Base-by-base conservation (phyloP, 2,113 vertebrate genomes). In the Thunnus thynnus region DNA sequence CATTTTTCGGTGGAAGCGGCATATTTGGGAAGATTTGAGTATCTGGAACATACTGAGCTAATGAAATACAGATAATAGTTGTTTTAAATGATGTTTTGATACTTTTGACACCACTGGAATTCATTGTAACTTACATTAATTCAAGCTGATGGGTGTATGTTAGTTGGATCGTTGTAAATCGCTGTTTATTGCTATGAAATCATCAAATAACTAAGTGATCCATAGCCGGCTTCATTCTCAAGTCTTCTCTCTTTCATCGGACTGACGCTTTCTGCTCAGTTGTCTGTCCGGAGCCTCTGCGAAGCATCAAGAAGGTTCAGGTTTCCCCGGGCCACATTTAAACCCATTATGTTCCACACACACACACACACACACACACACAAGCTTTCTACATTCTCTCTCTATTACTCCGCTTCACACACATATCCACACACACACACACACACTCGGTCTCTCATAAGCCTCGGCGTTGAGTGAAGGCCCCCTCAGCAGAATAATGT, bases 381-480 rank as follows among this genome's bases (percentile, higher is more conserved):
- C 36, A 83, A 17, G 20, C 56, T 76, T 22, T 76, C 62, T 69
- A 85, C 77, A 57, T 72, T 80, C 76, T 46, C 80, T 66, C 79
- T 57, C 84, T 84, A 82, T 69, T 27, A 17, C 52, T 47, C 52
- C 60, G 60, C 67, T 60, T 72, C 79, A 72, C 81, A 82, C 58
- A 83, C 84, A 71, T 73, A 82, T 83, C 71, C 70, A 60, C 80
- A 86, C 68, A 6, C 56, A 72, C 46, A 16, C 64, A 48, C 64
- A 63, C 74, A 62, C 78, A 2, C 74, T n/a, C 50, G 3, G 13
- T 32, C 41, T 72, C 80, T 90, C 77, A 84, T 91, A 69, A 91
- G 85, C 76, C 61, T 22, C 69, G 12, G 80, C 72, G 94, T 68
- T 92, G 93, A 94, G 83, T 86, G 91, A 92, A 20, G 20, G 27